Evolutionary conservation across 2,797 vertebrate species (phyloP), one percentile per base, ranked within the genome.

Genomic region (Adrianichthys oophorus): DNA sequence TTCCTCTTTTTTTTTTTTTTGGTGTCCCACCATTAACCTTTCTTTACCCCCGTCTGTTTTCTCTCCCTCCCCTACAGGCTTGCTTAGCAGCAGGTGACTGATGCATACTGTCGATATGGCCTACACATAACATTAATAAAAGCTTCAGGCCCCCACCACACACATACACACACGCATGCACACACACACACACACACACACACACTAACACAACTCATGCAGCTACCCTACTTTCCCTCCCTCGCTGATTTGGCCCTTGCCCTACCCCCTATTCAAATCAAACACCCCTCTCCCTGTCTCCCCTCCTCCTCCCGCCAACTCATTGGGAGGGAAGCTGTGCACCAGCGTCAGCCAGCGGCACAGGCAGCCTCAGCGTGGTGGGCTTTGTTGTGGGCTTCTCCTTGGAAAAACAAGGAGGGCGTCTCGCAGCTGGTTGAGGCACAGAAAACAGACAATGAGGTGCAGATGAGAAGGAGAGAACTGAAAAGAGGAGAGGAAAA

Each of bases 21-120:
- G 24, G 51, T 69, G 56, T 32, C 64, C 75, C 71, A 18, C 48
- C 14, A 48, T 66, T 62, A 74, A 56, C 80, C 82, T 19, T 46
- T 48, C 41, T 67, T 56, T 46, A 51, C 53, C 56, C 45, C 37
- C 23, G 43, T 44, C 42, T 24, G 1, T 26, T 48, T 7, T 48
- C 56, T 21, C 50, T 51, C 73, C 70, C 72, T 88, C 88, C 70
- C 71, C 50, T 42, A 58, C 66, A 54, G 66, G 67, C 61, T 68
- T 45, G 24, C 84, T 79, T 84, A 85, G 91, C 79, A 91, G 91
- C 93, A 96, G 93, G 91, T 95, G 94, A 95, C 93, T 93, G 94
- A 95, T 94, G 91, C 87, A 90, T 90, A 88, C 89, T 92, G 93
- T 93, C 91, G 92, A 78, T 93, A 88, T 77, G 84, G 87, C 83